Percentiles rank a stretch among this genome's conserved stretches.
Evolutionary conservation across 1,140 invertebrate genomes (phyloP).

Genomic region (Caerostris extrusa): DNA sequence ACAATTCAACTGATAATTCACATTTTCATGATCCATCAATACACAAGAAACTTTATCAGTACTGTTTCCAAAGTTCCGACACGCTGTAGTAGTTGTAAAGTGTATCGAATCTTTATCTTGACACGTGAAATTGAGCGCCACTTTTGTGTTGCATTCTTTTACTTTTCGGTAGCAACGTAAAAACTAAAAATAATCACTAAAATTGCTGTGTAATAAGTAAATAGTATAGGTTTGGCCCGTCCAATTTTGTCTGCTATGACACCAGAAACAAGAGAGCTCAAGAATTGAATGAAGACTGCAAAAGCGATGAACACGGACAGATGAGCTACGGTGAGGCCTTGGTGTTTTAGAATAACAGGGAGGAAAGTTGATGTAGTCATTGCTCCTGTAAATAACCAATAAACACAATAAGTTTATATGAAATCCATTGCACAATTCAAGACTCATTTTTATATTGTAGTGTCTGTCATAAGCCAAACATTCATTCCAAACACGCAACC

Average conservation of each 20-base stretch:
- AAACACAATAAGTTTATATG: too few species aligned
- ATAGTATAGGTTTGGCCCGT: neutral
- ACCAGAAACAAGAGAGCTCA: neutral
- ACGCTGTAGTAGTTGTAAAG: neutral
- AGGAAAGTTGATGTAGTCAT: too few species aligned
- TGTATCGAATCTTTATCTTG: neutral
- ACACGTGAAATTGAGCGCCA: neutral
- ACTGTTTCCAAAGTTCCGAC: neutral
- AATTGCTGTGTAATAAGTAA: neutral
- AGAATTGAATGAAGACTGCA: too few species aligned
- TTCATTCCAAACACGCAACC: too few species aligned
- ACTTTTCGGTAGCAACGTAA: neutral
- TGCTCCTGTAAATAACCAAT: too few species aligned
- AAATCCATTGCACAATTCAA: too few species aligned
- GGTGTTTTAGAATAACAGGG: too few species aligned
- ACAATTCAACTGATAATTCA: neutral
- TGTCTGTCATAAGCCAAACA: too few species aligned
- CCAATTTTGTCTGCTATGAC: neutral
- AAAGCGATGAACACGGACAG: too few species aligned
- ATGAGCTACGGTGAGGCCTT: too few species aligned
- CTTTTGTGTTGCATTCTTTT: neutral
- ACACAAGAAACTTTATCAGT: neutral
- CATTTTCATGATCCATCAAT: neutral
- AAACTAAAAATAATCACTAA: neutral
- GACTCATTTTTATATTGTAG: too few species aligned